Percentiles rank a stretch among this genome's conserved stretches.
Evolutionary conservation across 2,888 invertebrate genomes (phyloP).

Genomic region (Stenolophus ochropezus): DNA sequence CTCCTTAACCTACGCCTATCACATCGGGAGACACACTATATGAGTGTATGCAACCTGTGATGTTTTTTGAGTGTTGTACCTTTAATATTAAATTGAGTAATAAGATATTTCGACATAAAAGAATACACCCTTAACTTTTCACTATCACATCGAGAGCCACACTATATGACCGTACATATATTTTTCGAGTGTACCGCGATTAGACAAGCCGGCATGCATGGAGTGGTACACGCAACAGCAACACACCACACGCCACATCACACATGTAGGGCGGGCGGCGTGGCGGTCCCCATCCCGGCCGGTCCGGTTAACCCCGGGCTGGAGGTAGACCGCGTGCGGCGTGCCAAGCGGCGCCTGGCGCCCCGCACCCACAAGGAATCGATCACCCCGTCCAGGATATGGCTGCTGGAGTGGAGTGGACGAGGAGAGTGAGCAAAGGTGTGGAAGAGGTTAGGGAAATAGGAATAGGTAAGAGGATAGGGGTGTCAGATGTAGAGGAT

Average conservation of each 20-base stretch:
- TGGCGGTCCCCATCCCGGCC: conserved; percentile 49
- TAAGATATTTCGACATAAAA: too few relatives aligned
- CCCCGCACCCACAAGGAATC: conserved; percentile 56
- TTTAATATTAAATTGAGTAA: too few relatives aligned
- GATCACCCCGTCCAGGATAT: neutral
- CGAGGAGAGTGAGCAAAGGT: neutral
- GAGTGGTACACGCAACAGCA: neutral
- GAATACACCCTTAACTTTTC: too few relatives aligned
- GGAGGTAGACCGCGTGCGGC: conserved; percentile 52
- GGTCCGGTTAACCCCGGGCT: conserved; percentile 54
- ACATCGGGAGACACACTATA: too few relatives aligned
- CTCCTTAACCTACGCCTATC: too few relatives aligned
- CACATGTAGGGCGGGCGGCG: conserved; percentile 21
- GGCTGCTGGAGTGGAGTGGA: neutral
- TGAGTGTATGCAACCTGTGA: too few relatives aligned
- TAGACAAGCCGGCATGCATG: neutral
- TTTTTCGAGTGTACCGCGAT: too few relatives aligned
- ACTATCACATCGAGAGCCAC: too few relatives aligned
- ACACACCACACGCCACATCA: conserved; percentile 3
- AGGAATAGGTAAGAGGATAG: too few relatives aligned
- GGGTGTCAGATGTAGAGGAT: too few relatives aligned
- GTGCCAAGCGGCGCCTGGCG: conserved; percentile 59
- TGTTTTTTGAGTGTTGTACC: too few relatives aligned
- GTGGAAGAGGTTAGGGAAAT: neutral
- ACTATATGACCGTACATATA: too few relatives aligned